Base-by-base conservation (phyloP, 2,113 vertebrate species). In the Ancistrus triradiatus region DNA sequence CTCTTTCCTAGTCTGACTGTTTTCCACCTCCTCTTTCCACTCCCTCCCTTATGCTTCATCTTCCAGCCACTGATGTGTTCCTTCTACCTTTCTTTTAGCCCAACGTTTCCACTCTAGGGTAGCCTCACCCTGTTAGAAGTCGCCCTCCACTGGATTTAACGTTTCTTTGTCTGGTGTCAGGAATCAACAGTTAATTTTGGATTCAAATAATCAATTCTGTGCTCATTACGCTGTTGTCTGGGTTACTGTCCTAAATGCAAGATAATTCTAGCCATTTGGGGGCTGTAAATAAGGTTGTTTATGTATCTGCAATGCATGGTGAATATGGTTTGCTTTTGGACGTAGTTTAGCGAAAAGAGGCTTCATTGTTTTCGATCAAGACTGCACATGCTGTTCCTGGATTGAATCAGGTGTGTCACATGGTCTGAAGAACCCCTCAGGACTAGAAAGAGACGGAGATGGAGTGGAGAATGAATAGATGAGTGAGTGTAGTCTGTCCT, bases 71-170 rank as follows among this genome's bases (percentile, higher is more conserved):
- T 14, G 27, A 18, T n/a, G n/a, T n/a, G 2, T 19, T 52, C 18
- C 77, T 70, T 70, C 63, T 27, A 40, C 43, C 63, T 79, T 59
- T 33, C 21, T 3, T 28, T 52, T 4, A 76, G 68, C 72, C 59
- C 19, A 42, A 40, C 63, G 78, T 63, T 33, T 38, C 25, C 21
- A 76, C 64, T 64, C 55, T n/a, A 24, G 14, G 53, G 7, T 7
- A 15, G 33, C 15, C 35, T 40, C n/a, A 33, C 53, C 53, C 27
- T 3, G 7, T 31, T 31, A 31, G 27, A 56, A 56, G 53, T 56
- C 53, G 19, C 53, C 21, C 53, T 24, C 53, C 53, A 38, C 14
- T 38, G 53, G 35, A n/a, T n/a, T n/a, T n/a, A n/a, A n/a, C n/a
- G n/a, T n/a, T n/a, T n/a, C n/a, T n/a, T n/a, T n/a, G n/a, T n/a